Percentiles rank a stretch among this genome's conserved stretches.
phyloP scores from a whole-genome alignment of 2,113 vertebrate genomes.

The Atrichornis clamosus region DNA sequence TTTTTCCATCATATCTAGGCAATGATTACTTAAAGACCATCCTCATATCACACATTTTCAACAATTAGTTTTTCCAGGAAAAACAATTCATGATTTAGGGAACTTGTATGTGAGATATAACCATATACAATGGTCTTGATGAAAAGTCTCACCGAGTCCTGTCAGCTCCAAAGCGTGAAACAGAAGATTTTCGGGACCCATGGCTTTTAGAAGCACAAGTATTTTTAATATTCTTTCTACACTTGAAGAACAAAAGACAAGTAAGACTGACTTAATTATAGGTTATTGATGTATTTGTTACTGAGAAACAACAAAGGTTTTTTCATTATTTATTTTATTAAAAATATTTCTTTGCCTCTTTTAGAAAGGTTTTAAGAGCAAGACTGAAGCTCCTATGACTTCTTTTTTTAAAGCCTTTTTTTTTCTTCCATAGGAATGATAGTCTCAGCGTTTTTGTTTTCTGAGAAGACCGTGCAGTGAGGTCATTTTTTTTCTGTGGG shows the following conservation, averaged over 20 bases:
- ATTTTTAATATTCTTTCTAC: background rate
- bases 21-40: background rate
- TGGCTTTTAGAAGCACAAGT: background rate
- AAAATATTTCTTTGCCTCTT: background rate
- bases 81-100: background rate
- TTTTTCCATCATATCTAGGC: background rate
- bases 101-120: background rate
- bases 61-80: background rate
- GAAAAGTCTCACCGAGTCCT: background rate
- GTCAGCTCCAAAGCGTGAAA: background rate
- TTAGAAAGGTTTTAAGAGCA: background rate
- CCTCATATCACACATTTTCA: background rate
- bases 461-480: background rate
- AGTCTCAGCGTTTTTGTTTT: background rate
- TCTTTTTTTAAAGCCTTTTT: background rate
- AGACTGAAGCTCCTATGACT: background rate
- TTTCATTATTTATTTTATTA: background rate
- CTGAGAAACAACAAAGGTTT: background rate
- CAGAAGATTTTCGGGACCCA: background rate
- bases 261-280: background rate
- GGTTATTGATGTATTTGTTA: background rate
- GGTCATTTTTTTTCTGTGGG: background rate
- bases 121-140: fast-evolving
- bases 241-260: background rate
- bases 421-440: background rate